Evolutionary conservation across 2,888 invertebrate genomes (phyloP).

Genomic region (Synergus japonicus): DNA sequence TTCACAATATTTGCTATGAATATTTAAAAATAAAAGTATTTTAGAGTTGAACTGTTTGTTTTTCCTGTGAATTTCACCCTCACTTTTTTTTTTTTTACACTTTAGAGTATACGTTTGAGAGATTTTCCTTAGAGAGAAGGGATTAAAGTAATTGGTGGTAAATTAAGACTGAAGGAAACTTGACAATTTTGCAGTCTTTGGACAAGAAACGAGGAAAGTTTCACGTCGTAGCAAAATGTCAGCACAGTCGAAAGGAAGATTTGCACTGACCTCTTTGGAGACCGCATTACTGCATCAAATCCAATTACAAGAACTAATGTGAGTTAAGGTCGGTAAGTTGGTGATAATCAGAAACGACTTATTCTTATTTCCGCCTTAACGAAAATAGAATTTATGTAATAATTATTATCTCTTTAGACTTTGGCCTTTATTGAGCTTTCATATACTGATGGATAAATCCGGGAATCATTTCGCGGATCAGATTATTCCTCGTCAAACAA

Average conservation of each 20-base stretch:
- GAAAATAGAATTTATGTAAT: slow-evolving; percentile 42
- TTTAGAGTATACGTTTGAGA: neutral
- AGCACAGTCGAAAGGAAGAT: slow-evolving; percentile 33
- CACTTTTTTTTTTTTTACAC: neutral
- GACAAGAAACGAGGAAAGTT: neutral
- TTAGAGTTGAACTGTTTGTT: neutral
- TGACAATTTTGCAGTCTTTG: neutral
- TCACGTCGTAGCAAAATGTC: slow-evolving; percentile 8
- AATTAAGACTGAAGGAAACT: neutral
- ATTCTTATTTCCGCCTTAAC: slow-evolving; percentile 47
- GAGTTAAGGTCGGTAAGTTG: slow-evolving; percentile 44
- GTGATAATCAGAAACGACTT: slow-evolving; percentile 48
- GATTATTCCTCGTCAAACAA: slow-evolving; percentile 21
- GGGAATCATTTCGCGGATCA: neutral
- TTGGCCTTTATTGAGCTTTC: neutral
- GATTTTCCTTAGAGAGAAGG: neutral
- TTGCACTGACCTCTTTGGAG: slow-evolving; percentile 37
- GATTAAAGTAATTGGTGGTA: neutral
- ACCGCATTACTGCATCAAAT: slow-evolving; percentile 49
- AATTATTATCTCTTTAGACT: neutral
- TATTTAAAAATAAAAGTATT: neutral
- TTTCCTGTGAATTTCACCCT: neutral
- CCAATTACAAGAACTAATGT: slow-evolving; percentile 52
- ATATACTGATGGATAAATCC: neutral
- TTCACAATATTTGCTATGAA: neutral